Percentiles rank a stretch among this genome's conserved stretches.
Conservation (phyloP, 2,113 vertebrate species). For the Puntigrus tetrazona region DNA sequence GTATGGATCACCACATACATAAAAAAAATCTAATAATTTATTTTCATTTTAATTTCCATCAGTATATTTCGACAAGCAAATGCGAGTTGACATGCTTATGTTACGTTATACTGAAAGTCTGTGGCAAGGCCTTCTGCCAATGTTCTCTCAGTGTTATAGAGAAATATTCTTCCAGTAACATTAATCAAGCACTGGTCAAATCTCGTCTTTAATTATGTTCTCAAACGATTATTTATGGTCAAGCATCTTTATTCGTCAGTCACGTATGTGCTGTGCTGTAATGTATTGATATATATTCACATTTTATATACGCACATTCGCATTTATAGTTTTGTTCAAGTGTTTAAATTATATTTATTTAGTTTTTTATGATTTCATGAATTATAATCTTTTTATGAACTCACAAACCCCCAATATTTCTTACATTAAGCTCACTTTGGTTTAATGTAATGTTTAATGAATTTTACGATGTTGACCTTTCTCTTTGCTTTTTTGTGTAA, state of each 20-base stretch:
- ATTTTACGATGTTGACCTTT: too few relatives aligned
- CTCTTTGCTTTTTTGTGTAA: neutral
- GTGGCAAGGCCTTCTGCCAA: neutral
- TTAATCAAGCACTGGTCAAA: neutral
- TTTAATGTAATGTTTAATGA: too few relatives aligned
- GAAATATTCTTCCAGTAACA: neutral
- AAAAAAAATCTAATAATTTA: neutral
- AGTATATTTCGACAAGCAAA: neutral
- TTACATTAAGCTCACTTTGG: too few relatives aligned
- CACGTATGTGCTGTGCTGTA: too few relatives aligned
- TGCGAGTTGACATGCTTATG: neutral
- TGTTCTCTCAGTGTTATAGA: too few relatives aligned
- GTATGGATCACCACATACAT: neutral
- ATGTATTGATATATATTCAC: neutral
- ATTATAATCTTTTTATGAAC: too few relatives aligned
- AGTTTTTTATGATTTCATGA: too few relatives aligned
- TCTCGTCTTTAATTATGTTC: neutral
- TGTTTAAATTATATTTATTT: neutral
- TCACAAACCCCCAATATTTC: too few relatives aligned
- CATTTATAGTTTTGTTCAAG: neutral
- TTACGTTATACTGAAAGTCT: neutral
- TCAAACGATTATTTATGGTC: neutral
- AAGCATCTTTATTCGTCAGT: too few relatives aligned
- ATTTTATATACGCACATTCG: neutral
- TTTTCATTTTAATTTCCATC: neutral